Conservation (phyloP, 1,140 invertebrate genomes). For the Riptortus pedestris region DNA sequence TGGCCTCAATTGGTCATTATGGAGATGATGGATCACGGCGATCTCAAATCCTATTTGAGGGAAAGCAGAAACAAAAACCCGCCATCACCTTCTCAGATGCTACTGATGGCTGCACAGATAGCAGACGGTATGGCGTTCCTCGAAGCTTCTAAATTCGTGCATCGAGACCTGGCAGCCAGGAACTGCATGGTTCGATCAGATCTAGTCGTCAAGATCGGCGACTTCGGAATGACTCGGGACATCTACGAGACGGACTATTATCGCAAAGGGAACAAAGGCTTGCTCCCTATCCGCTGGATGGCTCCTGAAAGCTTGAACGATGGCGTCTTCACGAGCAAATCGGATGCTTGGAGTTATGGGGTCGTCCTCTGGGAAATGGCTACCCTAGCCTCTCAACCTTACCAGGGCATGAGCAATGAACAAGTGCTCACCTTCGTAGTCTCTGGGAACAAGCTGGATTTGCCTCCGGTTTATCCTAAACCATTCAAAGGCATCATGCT, state of each 20-base stretch:
- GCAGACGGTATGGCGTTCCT: constrained; percentile 98
- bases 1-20: constrained; percentile 89
- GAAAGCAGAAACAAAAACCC: constrained; percentile 45
- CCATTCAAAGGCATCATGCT: constrained; percentile 79
- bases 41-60: constrained; percentile 84
- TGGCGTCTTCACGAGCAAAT: constrained; percentile 81
- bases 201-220: constrained; percentile 89
- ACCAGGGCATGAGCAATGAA: constrained; percentile 70
- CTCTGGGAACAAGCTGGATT: constrained; percentile 78
- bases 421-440: constrained; percentile 75
- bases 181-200: constrained; percentile 93
- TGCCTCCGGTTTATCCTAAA: constrained; percentile 84
- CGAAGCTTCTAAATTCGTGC: constrained; percentile 86
- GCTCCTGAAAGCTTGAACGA: constrained; percentile 91
- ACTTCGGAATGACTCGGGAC: constrained; percentile 91
- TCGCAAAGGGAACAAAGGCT: constrained; percentile 80
- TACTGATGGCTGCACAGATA: constrained; percentile 89
- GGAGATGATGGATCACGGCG: constrained; percentile 93
- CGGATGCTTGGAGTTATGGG: constrained; percentile 94
- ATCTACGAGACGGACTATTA: constrained; percentile 97
- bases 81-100: constrained; percentile 34
- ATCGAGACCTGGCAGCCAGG: constrained; percentile 93
- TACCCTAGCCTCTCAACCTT: constrained; percentile 94
- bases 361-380: constrained; percentile 97
- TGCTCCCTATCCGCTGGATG: constrained; percentile 79